Evolutionary conservation across 2,888 invertebrate species (phyloP).

Genomic region (Eledona agricola): DNA sequence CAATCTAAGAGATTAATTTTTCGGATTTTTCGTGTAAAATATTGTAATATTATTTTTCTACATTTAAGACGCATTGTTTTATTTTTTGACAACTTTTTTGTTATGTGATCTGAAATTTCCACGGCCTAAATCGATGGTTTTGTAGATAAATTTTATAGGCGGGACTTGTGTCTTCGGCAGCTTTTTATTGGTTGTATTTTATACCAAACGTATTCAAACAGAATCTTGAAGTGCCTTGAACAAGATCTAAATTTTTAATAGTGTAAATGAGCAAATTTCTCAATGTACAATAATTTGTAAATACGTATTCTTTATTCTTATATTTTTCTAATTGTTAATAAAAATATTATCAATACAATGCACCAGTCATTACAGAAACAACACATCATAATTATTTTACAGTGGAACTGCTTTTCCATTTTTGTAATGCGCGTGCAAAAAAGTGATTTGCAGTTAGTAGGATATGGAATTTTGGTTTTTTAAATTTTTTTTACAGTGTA

Average conservation of each 20-base stretch:
- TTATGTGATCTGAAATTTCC: constrained; percentile 19
- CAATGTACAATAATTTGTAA: constrained; percentile 27
- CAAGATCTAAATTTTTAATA: constrained; percentile 20
- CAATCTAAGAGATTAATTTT: constrained; percentile 4
- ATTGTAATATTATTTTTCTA: constrained; percentile 30
- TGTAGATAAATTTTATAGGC: constrained; percentile 1
- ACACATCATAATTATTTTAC: no score
- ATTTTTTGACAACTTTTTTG: constrained; percentile 15
- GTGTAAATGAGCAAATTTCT: constrained; percentile 10
- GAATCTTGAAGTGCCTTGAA: constrained; percentile 28
- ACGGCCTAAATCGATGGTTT: constrained; percentile 18
- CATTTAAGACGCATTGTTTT: constrained; percentile 7
- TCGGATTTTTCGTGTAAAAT: constrained; percentile 20
- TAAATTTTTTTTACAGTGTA: no score
- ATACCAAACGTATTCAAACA: constrained; percentile 5
- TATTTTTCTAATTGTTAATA: constrained; percentile 51
- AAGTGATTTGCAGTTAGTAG: no score
- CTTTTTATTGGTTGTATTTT: constrained; percentile 3
- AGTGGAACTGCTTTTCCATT: no score
- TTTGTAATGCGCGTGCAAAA: no score
- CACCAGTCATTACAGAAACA: no score
- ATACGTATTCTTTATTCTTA: constrained; percentile 44
- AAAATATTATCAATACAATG: no score
- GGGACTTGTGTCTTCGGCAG: constrained; percentile 14
- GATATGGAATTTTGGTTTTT: no score